Evolutionary conservation across 1,140 invertebrate species (phyloP).

Genomic region (Brachionus rotundiformis): DNA sequence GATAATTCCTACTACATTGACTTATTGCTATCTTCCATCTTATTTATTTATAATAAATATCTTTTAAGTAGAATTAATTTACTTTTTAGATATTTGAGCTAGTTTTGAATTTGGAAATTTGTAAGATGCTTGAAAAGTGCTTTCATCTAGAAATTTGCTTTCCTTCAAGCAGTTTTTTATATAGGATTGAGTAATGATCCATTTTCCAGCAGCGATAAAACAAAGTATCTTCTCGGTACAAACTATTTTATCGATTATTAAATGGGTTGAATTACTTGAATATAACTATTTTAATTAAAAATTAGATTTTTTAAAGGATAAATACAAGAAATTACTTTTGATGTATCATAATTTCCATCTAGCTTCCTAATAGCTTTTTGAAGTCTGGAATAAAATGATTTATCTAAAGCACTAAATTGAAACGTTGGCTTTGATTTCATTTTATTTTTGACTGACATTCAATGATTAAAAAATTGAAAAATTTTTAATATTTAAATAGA

Average conservation of each 20-base stretch:
- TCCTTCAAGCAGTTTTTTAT: conserved; percentile 33
- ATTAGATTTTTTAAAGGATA: neutral
- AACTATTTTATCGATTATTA: conserved; percentile 17
- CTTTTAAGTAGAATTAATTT: neutral
- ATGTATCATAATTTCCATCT: conserved; percentile 23
- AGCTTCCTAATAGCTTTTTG: neutral
- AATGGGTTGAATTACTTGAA: neutral
- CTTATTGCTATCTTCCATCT: neutral
- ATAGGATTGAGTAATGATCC: conserved; percentile 29
- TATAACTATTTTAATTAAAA: neutral
- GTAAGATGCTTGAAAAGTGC: neutral
- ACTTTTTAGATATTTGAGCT: conserved; percentile 15
- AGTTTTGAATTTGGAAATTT: conserved; percentile 19
- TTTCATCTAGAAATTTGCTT: conserved; percentile 16
- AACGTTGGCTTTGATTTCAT: conserved; percentile 27
- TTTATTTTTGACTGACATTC: neutral
- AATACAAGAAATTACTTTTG: neutral
- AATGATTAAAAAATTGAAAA: neutral
- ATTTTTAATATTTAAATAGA: too few species aligned
- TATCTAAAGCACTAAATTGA: conserved; percentile 36
- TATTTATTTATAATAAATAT: neutral
- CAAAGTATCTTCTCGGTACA: conserved; percentile 36
- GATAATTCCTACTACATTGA: neutral
- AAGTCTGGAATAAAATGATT: neutral
- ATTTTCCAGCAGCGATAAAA: conserved; percentile 9